Base-by-base conservation (phyloP, 2,888 invertebrate species). In the Oscheius sp. region DNA sequence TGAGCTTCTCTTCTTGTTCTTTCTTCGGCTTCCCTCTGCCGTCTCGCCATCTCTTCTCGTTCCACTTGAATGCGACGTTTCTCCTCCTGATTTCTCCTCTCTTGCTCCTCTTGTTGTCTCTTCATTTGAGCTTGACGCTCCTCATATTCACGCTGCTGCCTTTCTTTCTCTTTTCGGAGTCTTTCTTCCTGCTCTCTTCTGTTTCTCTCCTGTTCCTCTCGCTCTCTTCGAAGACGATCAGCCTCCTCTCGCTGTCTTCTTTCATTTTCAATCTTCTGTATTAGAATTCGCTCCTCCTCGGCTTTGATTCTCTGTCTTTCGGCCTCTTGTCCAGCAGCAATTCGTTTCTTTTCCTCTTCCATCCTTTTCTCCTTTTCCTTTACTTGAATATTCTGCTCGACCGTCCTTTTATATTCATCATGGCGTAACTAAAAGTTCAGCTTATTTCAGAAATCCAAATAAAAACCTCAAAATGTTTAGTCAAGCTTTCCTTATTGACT, bases 361-460 rank as follows among this genome's bases (percentile, higher is more conserved):
- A 50, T 12, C 15, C 34, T 8, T n/a, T 64, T 53, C 37, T 52
- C 23, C 31, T 52, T 39, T 20, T 65, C 53, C 8, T 20, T 53
- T 6, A 65, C 1, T 4, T 42, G 52, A 39, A 65, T 20, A 52
- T 52, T 65, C 6, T 65, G 10, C 25, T 52, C 27, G 1, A 65
- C 37, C 37, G 29, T 27, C 17, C 34, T 17, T 53, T 37, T 52
- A 37, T 39, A 53, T 10, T 23, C 52, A 1, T 12, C 52, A 15
- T 39, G 34, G 15, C 34, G 31, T 20, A 2, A 3, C 64, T 64
- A 31, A 27, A 64, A 25, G 12, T 34, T 12, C 2, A 6, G 17
- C 3, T 64, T 27, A 15, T 27, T 34, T 37, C n/a, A 3, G n/a
- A 50, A 31, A 1, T 25, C 12, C 20, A 23, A 23, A n/a, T 1